phyloP scores from a whole-genome alignment of 2,888 invertebrate genomes.

The Drosophila leonis region DNA sequence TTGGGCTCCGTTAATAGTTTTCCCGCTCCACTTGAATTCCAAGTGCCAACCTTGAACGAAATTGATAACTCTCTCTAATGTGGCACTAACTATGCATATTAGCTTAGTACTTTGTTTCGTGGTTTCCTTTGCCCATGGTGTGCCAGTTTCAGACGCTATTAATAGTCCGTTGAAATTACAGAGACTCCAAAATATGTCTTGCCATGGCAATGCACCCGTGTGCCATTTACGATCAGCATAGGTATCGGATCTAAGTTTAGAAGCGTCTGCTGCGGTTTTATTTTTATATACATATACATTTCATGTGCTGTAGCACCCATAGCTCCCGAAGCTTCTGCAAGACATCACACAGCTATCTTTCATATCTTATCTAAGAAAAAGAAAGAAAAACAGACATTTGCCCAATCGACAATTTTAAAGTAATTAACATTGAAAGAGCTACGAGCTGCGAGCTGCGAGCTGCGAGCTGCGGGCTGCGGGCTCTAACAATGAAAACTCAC shows the following conservation, averaged over 20 bases:
- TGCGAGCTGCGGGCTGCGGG: neutral
- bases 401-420: conserved; percentile 49
- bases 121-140: conserved; percentile 29
- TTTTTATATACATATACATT: conserved; percentile 30
- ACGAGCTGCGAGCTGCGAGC: conserved; percentile 41
- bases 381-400: conserved; percentile 19
- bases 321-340: neutral
- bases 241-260: conserved; percentile 57
- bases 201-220: conserved; percentile 70
- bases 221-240: conserved; percentile 65
- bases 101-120: conserved; percentile 5
- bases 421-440: conserved; percentile 53
- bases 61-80: conserved; percentile 34
- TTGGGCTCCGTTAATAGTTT: conserved; percentile 19
- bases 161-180: conserved; percentile 48
- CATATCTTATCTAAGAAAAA: conserved; percentile 44
- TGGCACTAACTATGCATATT: conserved; percentile 45
- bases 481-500: conserved; percentile 12
- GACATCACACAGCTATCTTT: conserved; percentile 12
- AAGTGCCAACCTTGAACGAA: conserved; percentile 51
- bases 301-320: conserved; percentile 1
- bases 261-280: conserved; percentile 44
- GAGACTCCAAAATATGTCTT: conserved; percentile 30
- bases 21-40: conserved; percentile 21
- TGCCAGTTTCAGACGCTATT: conserved; percentile 50